Conservation (phyloP, 2,888 invertebrate genomes). For the Oscheius onirici region DNA sequence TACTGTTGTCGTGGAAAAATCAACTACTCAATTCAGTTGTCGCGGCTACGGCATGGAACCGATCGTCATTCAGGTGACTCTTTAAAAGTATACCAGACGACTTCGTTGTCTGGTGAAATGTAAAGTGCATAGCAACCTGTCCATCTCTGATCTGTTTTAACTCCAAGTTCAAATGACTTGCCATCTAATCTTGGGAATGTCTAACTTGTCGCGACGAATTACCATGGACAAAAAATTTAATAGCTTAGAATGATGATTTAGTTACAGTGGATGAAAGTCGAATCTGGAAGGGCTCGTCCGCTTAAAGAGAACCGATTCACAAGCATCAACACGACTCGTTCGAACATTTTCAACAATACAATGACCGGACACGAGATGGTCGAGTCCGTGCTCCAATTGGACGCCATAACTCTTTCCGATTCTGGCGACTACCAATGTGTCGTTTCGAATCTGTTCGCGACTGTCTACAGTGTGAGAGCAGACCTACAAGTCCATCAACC, state of each 20-base stretch:
- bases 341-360: constrained; percentile 47
- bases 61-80: constrained; percentile 36
- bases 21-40: constrained; percentile 44
- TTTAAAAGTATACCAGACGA: no score
- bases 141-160: no score
- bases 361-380: constrained; percentile 42
- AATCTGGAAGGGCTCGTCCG: constrained; percentile 45
- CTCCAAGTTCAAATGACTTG: no score
- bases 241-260: no score
- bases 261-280: constrained; percentile 51
- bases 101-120: no score
- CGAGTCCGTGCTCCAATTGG: constrained; percentile 39
- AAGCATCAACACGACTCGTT: constrained; percentile 41
- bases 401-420: constrained; percentile 42
- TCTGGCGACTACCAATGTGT: constrained; percentile 53
- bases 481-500: constrained; percentile 45
- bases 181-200: no score
- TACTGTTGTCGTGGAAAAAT: constrained; percentile 36
- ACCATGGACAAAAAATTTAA: no score
- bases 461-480: constrained; percentile 37
- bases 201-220: no score
- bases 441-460: constrained; percentile 49
- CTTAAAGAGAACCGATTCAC: constrained; percentile 41
- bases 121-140: no score
- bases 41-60: constrained; percentile 52